Percentiles rank a stretch among this genome's conserved stretches.
phyloP scores from a whole-genome alignment of 2,888 invertebrate species.

The Pseudolycoriella hygida region DNA sequence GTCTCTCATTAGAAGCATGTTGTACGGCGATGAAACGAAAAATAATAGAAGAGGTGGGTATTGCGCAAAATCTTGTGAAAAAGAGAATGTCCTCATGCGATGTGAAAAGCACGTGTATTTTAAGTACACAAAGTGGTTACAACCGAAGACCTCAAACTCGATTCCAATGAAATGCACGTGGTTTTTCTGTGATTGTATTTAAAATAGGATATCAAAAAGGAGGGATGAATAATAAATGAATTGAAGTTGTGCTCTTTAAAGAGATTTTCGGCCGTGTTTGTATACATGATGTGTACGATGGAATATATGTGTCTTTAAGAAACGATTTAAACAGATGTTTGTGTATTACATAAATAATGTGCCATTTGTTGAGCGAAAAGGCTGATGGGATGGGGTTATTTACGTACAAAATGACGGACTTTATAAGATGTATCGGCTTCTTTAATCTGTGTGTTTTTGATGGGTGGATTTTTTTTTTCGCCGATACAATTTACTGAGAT shows the following conservation, averaged over 20 bases:
- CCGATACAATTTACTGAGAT: no score
- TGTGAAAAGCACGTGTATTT: no score
- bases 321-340: background rate
- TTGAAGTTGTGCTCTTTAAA: background rate
- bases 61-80: no score
- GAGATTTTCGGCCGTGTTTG: background rate
- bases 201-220: background rate
- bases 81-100: no score
- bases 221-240: slow-evolving; percentile 1
- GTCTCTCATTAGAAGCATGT: background rate
- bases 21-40: background rate
- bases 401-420: slow-evolving; percentile 18
- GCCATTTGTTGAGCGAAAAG: background rate
- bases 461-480: no score
- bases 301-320: background rate
- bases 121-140: no score
- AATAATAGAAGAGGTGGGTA: background rate
- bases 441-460: background rate
- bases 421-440: slow-evolving; percentile 37
- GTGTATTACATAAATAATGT: background rate
- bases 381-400: background rate
- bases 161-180: no score
- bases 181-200: background rate
- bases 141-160: no score
- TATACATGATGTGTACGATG: background rate